A percentile compares a stretch with the other conserved stretches of the same genome.
These are phyloP conservation scores for Manduca sexta DNA, from an alignment of 1,140 invertebrate species.

Conservation along the genomic window DNA sequence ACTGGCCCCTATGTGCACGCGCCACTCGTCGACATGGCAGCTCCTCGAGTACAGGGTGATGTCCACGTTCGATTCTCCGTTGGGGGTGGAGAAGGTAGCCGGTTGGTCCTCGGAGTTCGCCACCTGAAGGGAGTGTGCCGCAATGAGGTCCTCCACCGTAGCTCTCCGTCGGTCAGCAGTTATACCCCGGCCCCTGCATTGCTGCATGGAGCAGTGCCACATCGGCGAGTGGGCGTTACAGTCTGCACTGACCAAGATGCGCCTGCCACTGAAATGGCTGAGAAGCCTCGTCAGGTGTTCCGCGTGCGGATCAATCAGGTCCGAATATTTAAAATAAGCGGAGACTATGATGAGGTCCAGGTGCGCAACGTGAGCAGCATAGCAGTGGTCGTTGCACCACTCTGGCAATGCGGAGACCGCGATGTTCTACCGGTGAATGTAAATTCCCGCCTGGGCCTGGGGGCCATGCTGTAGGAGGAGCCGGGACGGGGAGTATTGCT, in stretches of 20 bases:
- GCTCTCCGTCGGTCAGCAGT: background rate
- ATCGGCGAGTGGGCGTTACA: constrained; percentile 28
- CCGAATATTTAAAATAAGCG: too few relatives aligned
- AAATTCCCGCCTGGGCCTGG: too few relatives aligned
- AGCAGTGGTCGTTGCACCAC: too few relatives aligned
- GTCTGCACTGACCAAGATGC: constrained; percentile 13
- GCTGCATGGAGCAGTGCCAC: constrained; percentile 14
- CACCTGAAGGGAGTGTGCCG: background rate
- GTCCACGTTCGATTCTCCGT: constrained; percentile 25
- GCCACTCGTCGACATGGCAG: constrained; percentile 9
- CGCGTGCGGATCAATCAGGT: too few relatives aligned
- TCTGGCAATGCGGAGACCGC: too few relatives aligned
- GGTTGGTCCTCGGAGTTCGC: constrained; percentile 15
- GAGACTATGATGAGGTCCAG: too few relatives aligned
- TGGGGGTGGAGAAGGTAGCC: constrained; percentile 16
- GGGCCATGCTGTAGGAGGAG: too few relatives aligned
- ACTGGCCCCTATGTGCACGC: constrained; percentile 12
- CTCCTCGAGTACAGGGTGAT: constrained; percentile 17
- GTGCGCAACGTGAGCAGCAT: too few relatives aligned
- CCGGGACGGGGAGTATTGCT: too few relatives aligned
- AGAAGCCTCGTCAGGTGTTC: too few relatives aligned
- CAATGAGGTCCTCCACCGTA: constrained; percentile 19
- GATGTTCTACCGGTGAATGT: too few relatives aligned
- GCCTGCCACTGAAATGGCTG: too few relatives aligned
- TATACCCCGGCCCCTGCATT: constrained; percentile 11